phyloP scores from a whole-genome alignment of 2,113 vertebrate species.

The Lepus timidus region DNA sequence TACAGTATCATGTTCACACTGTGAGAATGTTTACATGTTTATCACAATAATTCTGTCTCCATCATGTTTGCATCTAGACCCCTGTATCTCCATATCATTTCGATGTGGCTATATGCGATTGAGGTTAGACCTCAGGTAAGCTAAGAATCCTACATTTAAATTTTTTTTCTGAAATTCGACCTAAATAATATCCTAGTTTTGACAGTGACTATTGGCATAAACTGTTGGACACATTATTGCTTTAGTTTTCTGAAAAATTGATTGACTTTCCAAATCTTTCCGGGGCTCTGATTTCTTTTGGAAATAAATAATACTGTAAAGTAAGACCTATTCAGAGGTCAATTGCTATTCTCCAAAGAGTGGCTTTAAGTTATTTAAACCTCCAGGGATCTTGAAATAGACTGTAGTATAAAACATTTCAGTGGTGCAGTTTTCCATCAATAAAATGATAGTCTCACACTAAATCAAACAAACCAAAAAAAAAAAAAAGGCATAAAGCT shows the following conservation, averaged over 20 bases:
- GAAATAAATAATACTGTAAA: slow-evolving; percentile 60
- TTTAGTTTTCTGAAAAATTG: slow-evolving; percentile 43
- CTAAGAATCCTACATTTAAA: slow-evolving; percentile 1
- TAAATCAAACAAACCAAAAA: slow-evolving; percentile 58
- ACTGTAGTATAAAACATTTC: slow-evolving; percentile 57
- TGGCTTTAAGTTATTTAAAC: slow-evolving; percentile 54
- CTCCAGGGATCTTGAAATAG: slow-evolving; percentile 55
- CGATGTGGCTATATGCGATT: not conserved
- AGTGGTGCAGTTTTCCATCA: slow-evolving; percentile 33
- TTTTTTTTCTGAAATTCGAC: slow-evolving; percentile 43
- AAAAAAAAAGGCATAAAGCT: not conserved
- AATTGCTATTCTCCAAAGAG: slow-evolving; percentile 32
- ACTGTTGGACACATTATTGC: slow-evolving; percentile 4
- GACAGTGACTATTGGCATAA: not conserved
- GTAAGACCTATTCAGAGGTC: slow-evolving; percentile 48
- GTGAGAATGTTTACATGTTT: slow-evolving; percentile 9
- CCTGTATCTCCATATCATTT: not conserved
- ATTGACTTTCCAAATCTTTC: slow-evolving; percentile 33
- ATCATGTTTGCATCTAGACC: not conserved
- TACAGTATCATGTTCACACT: not conserved
- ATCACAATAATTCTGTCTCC: not conserved
- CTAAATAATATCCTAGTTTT: slow-evolving; percentile 27
- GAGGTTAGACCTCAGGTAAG: not conserved
- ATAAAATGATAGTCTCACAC: slow-evolving; percentile 42
- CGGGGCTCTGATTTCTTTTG: slow-evolving; percentile 18